Evolutionary conservation across 1,140 invertebrate species (phyloP), one percentile per base, ranked within the genome.

Genomic region (Proctacanthus coquilletti): DNA sequence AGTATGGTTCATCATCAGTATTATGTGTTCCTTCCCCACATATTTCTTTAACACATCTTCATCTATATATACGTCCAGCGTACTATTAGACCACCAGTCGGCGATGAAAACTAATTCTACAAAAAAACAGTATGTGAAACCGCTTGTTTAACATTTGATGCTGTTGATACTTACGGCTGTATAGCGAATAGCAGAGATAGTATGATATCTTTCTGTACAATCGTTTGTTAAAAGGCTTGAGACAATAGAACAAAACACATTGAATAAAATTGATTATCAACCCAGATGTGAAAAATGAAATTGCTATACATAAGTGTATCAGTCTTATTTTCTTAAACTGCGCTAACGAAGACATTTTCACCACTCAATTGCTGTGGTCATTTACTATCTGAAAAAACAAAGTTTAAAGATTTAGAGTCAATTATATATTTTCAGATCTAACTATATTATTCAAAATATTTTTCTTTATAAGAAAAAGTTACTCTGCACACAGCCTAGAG

Each of bases 1-100:
- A 36, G 75, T 77, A 55, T 97, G 92, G 62, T 97, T 96, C 84
- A 96, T 91, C 19, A 96, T 65, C 20, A 89, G 70, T 49, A 88
- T 75, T 11, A 75, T 80, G 66, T 95, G 87, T 54, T 95, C 88
- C 43, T 83, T 81, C 9, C 85, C 87, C 61, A 78, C 80, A 60
- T 74, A 77, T 57, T 81, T 77, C 3, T 80, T 66, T 52, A 76
- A 77, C 45, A 88, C 79, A 39, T 83, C 69, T 48, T 76, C 77
- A 48, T 91, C 77, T 47, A 77, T 71, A 50, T 87, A 89, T 13
- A 91, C 51, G 32, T 70, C 61, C 45, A 84, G 53, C 44, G 77
- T 73, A 25, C 77, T 74, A 25, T 72, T 74, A 38, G 86, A 77
- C 87, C 89, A 95, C 87, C 88, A 96, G 66, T 94, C 85, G 39